phyloP scores from a whole-genome alignment of 2,797 vertebrate genomes.

The Tokudaia muenninki region DNA sequence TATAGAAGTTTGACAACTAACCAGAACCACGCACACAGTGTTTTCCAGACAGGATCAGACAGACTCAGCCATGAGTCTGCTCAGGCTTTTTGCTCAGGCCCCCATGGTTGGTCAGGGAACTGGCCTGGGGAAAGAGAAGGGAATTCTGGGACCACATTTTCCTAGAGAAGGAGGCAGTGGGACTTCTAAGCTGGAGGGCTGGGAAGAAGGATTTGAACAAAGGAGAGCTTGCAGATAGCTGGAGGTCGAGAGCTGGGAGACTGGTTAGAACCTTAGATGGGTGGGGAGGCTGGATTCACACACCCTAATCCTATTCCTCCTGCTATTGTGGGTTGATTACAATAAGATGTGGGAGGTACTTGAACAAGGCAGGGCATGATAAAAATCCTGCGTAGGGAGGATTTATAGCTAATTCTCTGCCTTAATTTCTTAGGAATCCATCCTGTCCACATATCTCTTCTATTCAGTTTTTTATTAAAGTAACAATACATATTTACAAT shows the following conservation, averaged over 20 bases:
- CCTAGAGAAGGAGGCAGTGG: background rate
- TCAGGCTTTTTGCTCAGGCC: background rate
- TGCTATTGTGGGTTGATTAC: background rate
- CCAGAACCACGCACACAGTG: background rate
- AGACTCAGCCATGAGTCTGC: background rate
- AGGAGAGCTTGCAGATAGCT: background rate
- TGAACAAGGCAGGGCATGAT: background rate
- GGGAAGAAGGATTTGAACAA: background rate
- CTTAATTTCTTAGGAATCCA: background rate
- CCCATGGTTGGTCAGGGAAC: background rate
- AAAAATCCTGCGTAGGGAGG: background rate
- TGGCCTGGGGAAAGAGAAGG: background rate
- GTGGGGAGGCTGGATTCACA: background rate
- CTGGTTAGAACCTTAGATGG: background rate
- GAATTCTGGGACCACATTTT: background rate
- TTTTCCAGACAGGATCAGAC: background rate
- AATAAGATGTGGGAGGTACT: background rate
- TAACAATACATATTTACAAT: constrained; percentile 26
- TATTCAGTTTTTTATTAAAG: constrained; percentile 3
- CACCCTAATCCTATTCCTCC: background rate
- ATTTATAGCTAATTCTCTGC: background rate
- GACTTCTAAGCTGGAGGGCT: background rate
- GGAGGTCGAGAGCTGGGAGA: background rate
- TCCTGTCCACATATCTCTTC: background rate
- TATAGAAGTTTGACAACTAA: background rate